Base-by-base conservation (phyloP, 2,888 invertebrate species). In the Xestia ashworthii region DNA sequence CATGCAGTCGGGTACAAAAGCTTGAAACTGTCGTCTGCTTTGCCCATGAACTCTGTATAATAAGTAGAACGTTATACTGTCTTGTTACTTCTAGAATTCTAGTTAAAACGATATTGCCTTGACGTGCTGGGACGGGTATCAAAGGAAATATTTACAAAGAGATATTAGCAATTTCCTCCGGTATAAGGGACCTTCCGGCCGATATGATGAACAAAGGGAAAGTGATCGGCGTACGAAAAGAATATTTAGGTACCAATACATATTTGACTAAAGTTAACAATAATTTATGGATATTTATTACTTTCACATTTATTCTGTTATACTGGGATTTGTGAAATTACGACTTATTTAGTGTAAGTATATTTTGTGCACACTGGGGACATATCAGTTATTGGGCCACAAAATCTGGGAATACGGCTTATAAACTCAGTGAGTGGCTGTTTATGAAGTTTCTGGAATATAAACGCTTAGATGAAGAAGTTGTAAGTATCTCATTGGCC, bases 111-210 rank as follows among this genome's bases (percentile, higher is more conserved):
- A 81, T 72, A 72, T 38, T 58, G 53, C 19, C 72, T 69, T 71
- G 69, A 81, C 48, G 70, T 80, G 50, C 38, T 50, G n/a, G 60
- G 25, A 48, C 41, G 53, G 6, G 64, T 78, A 60, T 78, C 82
- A 85, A 84, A 82, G 82, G 78, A 75, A 81, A 82, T 71, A 53
- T 78, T 73, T 71, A 75, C 74, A 81, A 81, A 83, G 82, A 69
- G 71, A 83, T 82, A 84, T 82, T 70, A 78, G 76, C 83, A 85
- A 79, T 85, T 82, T 85, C 79, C 79, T 78, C 46, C 50, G 22
- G 65, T 70, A 72, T 64, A 76, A 50, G 53, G 50, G 55, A 76
- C 41, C 64, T 79, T 85, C 71, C 83, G 73, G 60, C 67, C 74
- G 62, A 79, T 85, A 76, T 58, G 11, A 70, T 60, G 69, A 82